Percentiles rank a stretch among this genome's conserved stretches.
Evolutionary conservation across 2,888 invertebrate species (phyloP).

Genomic region (Ophion slaviceki): DNA sequence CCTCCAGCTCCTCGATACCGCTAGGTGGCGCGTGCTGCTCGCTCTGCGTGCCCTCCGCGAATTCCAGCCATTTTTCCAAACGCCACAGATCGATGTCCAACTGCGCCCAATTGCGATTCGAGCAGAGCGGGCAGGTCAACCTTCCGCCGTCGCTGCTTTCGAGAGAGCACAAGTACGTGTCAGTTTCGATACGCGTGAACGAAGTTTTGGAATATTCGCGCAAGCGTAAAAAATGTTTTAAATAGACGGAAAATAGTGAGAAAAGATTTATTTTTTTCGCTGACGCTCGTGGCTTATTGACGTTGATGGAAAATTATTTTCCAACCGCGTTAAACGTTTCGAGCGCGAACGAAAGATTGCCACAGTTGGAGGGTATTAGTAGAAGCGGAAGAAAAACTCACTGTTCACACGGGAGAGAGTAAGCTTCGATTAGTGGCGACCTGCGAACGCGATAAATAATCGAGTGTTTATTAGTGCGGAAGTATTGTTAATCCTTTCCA

Average conservation of each 20-base stretch:
- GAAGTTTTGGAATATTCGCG: background rate
- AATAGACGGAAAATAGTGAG: background rate
- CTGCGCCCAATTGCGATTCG: constrained; percentile 94
- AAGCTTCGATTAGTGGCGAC: constrained; percentile 85
- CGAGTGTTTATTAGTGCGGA: constrained; percentile 59
- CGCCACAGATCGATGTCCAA: constrained; percentile 96
- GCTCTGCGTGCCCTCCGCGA: constrained; percentile 92
- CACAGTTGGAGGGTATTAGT: background rate
- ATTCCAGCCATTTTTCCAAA: constrained; percentile 95
- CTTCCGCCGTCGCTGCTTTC: constrained; percentile 89
- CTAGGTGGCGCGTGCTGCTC: constrained; percentile 88
- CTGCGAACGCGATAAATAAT: constrained; percentile 81
- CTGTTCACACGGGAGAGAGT: constrained; percentile 86
- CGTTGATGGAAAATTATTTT: background rate
- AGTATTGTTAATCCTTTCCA: constrained; percentile 20
- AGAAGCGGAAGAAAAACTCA: constrained; percentile 82
- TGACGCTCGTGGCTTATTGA: background rate
- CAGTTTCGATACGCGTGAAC: background rate
- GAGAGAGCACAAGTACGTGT: constrained; percentile 60
- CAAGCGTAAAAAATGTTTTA: background rate
- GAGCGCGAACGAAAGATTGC: background rate
- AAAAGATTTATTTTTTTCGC: background rate
- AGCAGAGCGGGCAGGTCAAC: constrained; percentile 93
- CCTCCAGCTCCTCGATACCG: constrained; percentile 92
- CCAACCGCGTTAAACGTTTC: background rate